Percentiles rank a stretch among this genome's conserved stretches.
phyloP scores from a whole-genome alignment of 2,113 vertebrate genomes.

The Tragelaphus strepsiceros region DNA sequence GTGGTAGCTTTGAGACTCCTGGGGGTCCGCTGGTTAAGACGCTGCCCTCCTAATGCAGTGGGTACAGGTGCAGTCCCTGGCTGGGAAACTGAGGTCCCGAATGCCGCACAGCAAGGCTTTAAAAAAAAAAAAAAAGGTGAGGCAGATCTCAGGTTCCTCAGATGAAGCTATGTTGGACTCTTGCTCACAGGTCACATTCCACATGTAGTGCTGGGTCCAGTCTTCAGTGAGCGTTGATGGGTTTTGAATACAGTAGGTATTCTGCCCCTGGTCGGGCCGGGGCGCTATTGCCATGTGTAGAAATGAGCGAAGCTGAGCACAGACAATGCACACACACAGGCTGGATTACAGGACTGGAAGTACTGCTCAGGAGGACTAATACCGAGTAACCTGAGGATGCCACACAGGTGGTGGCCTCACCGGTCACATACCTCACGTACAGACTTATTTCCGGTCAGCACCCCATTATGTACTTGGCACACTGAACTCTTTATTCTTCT shows the following conservation, averaged over 20 bases:
- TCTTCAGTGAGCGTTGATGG: not conserved
- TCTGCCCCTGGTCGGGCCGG: not conserved
- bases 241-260: not conserved
- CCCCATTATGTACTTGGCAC: not conserved
- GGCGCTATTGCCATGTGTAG: not conserved
- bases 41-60: not conserved
- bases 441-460: not conserved
- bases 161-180: not conserved
- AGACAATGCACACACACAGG: not conserved
- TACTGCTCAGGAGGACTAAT: too few relatives aligned
- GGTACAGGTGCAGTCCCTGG: not conserved
- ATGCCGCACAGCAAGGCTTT: not conserved
- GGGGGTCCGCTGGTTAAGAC: not conserved
- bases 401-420: not conserved
- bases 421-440: not conserved
- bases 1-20: not conserved
- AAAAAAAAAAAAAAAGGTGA: not conserved
- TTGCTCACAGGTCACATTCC: not conserved
- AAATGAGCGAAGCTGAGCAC: not conserved
- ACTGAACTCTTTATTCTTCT: not conserved
- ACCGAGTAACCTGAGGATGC: not conserved
- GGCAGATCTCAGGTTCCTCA: not conserved
- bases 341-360: not conserved
- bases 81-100: not conserved
- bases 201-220: not conserved